Evolutionary conservation across 2,113 vertebrate genomes (phyloP), one percentile per base, ranked within the genome.

Genomic region (Pedetes capensis): DNA sequence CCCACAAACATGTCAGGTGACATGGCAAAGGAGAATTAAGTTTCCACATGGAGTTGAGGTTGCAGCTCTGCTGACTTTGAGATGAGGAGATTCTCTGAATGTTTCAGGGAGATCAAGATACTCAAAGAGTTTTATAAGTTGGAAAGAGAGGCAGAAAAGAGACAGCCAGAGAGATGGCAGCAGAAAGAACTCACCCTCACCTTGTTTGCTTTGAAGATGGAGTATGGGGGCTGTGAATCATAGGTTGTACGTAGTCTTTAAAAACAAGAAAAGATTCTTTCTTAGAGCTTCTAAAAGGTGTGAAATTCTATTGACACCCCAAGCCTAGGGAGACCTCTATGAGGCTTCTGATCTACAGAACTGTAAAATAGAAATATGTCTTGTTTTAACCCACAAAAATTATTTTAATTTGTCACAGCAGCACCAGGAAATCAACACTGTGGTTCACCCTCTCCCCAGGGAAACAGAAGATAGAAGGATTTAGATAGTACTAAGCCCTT

Each of bases 361-460:
- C 37, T 74, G 5, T 61, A 66, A 81, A 76, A 74, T 90, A n/a
- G 37, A 76, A n/a, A 55, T 59, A 3, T 81, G n/a, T 37, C 10
- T 39, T 57, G n/a, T 69, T 78, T 55, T 78, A 66, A 89, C 57
- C 49, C 53, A 53, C 9, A n/a, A 39, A 2, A 39, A 57, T 89
- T 69, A 34, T 39, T 89, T 97, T 86, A 75, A 47, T 89, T 89
- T 39, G 37, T 76, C 63, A 87, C 57, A 75, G 51, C 2, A 75
- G 61, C 34, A 57, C 51, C 16, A 68, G 27, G n/a, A 90, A 82
- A 78, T 13, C 16, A 89, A 20, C 22, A 68, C 13, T 16, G 18
- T 61, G 32, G 55, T n/a, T 93, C 75, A 37, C 14, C 17, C 9
- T 49, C 55, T 68, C 37, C n/a, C 6, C 0, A 69, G 18, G 22